Evolutionary conservation across 2,797 vertebrate species (phyloP), one percentile per base, ranked within the genome.

Genomic region (Pseudochromis fuscus): DNA sequence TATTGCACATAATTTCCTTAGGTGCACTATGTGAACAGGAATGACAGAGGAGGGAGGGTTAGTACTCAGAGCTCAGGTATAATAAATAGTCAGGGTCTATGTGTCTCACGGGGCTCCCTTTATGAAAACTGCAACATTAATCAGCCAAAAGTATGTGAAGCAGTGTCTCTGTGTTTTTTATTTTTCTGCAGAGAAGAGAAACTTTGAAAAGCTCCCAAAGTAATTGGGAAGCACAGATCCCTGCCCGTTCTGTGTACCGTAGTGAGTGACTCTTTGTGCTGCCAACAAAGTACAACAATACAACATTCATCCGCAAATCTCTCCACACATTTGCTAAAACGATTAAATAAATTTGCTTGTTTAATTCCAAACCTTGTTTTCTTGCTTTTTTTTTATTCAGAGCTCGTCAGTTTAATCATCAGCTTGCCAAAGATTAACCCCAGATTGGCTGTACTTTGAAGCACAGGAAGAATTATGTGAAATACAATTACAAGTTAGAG

Each of bases 71-170:
- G 19, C 35, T 49, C 56, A 77, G 42, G 59, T 74, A 15, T 45
- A 58, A 77, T 85, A 57, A 81, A 75, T 31, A 57, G 37, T 45
- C 31, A 44, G 10, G 30, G 6, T 58, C 48, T 67, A 37, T 72
- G 74, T 77, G 19, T 33, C 72, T 76, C 56, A 70, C 0, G 46
- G 58, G 48, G 38, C 25, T 59, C 42, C 30, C 33, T 67, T 77
- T 75, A 59, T 84, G 53, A 77, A 72, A 76, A 56, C 63, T 70
- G 28, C 24, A 37, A 2, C 57, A 84, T 78, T 63, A 77, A 66
- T 80, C 75, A 61, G 31, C 21, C 33, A 53, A 42, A 66, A 82
- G 67, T 61, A 56, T 70, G 55, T 62, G 42, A 65, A 62, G 57
- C 64, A 72, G 77, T 61, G 58, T 44, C 33, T 75, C 70, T 60